A percentile compares a stretch with the other conserved stretches of the same genome.
Evolutionary conservation across 2,797 vertebrate genomes (phyloP).

Genomic region (Valencia hispanica): DNA sequence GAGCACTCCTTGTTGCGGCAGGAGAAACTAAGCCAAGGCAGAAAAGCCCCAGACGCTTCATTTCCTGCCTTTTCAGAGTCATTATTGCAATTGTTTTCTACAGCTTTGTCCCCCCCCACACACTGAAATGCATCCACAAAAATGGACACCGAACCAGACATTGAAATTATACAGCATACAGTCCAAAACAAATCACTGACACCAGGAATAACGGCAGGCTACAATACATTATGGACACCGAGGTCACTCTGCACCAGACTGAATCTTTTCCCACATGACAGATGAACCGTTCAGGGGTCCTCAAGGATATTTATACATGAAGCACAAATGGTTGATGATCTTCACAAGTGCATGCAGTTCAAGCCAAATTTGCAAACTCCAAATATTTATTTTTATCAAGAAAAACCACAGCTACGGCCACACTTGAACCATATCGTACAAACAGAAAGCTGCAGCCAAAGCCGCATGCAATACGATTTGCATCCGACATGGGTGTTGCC

Average conservation of each 20-base stretch:
- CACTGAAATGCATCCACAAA: conserved; percentile 60
- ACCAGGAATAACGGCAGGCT: conserved; percentile 73
- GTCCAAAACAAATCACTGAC: conserved; percentile 78
- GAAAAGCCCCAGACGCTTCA: conserved; percentile 30
- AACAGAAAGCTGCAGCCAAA: conserved; percentile 59
- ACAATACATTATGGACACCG: conserved; percentile 50
- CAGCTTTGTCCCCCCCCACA: conserved; percentile 35
- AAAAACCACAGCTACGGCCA: conserved; percentile 45
- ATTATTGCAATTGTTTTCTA: conserved; percentile 55
- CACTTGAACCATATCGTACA: conserved; percentile 29
- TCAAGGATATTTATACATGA: conserved; percentile 23
- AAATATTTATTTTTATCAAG: conserved; percentile 35
- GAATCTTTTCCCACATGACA: conserved; percentile 26
- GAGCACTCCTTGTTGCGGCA: conserved; percentile 29
- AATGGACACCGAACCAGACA: conserved; percentile 76
- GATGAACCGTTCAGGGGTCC: conserved; percentile 33
- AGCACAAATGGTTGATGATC: conserved; percentile 46
- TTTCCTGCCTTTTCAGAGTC: conserved; percentile 33
- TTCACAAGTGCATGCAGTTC: conserved; percentile 34
- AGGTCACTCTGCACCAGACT: conserved; percentile 58
- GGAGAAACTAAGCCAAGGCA: conserved; percentile 28
- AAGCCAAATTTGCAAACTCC: conserved; percentile 28
- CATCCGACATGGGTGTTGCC: conserved; percentile 39
- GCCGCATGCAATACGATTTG: conserved; percentile 46
- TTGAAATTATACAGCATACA: conserved; percentile 77